Conservation (phyloP, 2,797 vertebrate genomes). For the Antrozous pallidus region DNA sequence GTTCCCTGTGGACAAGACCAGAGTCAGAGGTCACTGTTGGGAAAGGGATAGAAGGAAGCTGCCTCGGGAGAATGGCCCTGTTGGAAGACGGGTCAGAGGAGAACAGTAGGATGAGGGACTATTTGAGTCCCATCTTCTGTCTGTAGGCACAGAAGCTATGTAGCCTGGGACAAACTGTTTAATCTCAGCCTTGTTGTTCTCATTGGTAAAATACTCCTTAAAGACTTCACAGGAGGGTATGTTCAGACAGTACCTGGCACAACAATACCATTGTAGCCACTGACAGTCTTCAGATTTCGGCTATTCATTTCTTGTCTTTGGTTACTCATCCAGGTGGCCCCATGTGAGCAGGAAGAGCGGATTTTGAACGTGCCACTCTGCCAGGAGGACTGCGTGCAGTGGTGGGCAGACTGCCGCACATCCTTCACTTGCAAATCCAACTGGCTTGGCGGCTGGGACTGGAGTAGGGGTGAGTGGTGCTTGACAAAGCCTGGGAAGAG, state of each 20-base stretch:
- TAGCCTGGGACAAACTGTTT: neutral
- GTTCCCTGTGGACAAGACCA: neutral
- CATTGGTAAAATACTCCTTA: neutral
- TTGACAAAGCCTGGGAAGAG: neutral
- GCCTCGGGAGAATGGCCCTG: neutral
- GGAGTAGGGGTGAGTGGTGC: conserved; percentile 84
- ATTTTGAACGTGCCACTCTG: conserved; percentile 89
- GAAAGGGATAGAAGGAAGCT: neutral
- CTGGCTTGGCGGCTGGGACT: conserved; percentile 92
- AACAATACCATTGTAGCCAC: neutral
- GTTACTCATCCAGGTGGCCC: conserved; percentile 76
- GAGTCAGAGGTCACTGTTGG: neutral
- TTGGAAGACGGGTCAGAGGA: neutral
- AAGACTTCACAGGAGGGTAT: neutral
- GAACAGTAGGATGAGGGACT: neutral
- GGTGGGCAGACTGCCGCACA: conserved; percentile 90
- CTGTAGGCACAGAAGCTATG: neutral
- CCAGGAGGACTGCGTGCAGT: conserved; percentile 89
- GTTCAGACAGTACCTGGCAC: neutral
- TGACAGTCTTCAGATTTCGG: neutral
- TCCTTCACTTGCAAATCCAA: conserved; percentile 90
- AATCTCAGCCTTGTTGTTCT: neutral
- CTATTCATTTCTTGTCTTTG: neutral
- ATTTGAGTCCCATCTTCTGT: neutral
- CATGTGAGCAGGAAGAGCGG: conserved; percentile 84